phyloP scores from a whole-genome alignment of 30 jellyfish, hydroid and myxozoan species.

The Aurelia coerulea region DNA sequence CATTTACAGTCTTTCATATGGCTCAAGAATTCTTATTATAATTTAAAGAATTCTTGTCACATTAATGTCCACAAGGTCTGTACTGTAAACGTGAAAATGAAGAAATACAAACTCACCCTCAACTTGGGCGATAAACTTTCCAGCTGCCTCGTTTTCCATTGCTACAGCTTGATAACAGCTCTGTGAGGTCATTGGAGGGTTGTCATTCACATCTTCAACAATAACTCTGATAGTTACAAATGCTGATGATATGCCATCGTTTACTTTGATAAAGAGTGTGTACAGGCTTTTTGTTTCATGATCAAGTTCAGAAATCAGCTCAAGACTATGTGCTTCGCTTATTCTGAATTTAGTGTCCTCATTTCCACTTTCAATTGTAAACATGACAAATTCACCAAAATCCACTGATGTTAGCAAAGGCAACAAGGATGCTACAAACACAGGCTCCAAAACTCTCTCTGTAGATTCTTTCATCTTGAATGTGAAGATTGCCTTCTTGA shows the following conservation, averaged over 20 bases:
- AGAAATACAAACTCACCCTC: constrained; percentile 55
- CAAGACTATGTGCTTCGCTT: neutral
- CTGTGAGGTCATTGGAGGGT: constrained; percentile 91
- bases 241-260: constrained; percentile 76
- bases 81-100: no score
- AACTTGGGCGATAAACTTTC: constrained; percentile 42
- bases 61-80: no score
- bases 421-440: neutral
- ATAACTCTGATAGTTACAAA: constrained; percentile 28
- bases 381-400: constrained; percentile 17
- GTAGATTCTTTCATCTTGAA: constrained; percentile 31
- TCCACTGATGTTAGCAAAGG: constrained; percentile 2
- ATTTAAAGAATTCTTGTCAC: no score
- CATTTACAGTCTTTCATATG: no score
- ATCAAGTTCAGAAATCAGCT: constrained; percentile 65
- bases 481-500: constrained; percentile 32
- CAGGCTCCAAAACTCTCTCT: neutral
- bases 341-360: constrained; percentile 55
- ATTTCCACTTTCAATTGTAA: constrained; percentile 82
- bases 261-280: constrained; percentile 59
- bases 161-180: constrained; percentile 86
- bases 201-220: constrained; percentile 82
- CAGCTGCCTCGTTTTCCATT: constrained; percentile 55
- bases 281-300: constrained; percentile 67
- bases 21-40: no score